A percentile compares a stretch with the other conserved stretches of the same genome.
These are phyloP conservation scores for Anomalospiza imberbis DNA, from an alignment of 2,797 vertebrate species.

Conservation along the genomic window DNA sequence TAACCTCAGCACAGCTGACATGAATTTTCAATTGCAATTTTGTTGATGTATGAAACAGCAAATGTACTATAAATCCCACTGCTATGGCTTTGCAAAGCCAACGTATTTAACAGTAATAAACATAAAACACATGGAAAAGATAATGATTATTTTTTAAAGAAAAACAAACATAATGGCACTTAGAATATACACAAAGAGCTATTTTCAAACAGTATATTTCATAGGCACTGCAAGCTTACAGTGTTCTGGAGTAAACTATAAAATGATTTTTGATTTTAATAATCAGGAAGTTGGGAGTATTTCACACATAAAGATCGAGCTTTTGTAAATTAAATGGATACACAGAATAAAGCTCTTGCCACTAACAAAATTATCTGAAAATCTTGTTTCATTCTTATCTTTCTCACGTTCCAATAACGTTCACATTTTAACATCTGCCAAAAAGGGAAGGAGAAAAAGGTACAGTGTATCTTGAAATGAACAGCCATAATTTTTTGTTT, in stretches of 20 bases:
- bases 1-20: background rate
- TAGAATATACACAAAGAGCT: background rate
- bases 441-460: background rate
- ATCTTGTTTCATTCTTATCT: background rate
- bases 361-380: background rate
- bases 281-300: background rate
- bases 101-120: background rate
- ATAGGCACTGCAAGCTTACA: background rate
- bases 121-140: conserved; percentile 16
- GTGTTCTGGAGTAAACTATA: conserved; percentile 7
- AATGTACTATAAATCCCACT: background rate
- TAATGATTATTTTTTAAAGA: background rate
- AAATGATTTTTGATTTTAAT: conserved; percentile 51
- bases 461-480: background rate
- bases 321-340: conserved; percentile 24
- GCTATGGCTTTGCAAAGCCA: background rate
- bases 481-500: background rate
- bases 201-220: conserved; percentile 2
- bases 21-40: conserved; percentile 13
- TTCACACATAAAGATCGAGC: background rate
- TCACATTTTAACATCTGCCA: background rate
- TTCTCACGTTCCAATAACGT: background rate
- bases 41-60: background rate
- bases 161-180: background rate
- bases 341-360: background rate